Percentiles rank a stretch among this genome's conserved stretches.
These are phyloP conservation scores for Brienomyrus longianalis DNA, from an alignment of 2,113 vertebrate species.

Conservation along the genomic window DNA sequence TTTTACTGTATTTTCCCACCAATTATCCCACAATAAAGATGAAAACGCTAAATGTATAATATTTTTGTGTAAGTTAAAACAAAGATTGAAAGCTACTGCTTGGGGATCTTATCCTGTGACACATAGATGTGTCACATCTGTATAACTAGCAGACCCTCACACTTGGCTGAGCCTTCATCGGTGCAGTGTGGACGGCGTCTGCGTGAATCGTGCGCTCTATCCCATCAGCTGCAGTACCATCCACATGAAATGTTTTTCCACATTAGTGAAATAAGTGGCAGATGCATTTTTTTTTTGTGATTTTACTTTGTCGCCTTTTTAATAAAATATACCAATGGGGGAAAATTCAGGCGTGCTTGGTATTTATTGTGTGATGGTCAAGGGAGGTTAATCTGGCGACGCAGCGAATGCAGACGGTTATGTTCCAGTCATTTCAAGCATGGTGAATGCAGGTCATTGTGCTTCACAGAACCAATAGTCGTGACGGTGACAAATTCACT, in stretches of 20 bases:
- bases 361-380: slow-evolving; percentile 1
- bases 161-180: slow-evolving; percentile 74
- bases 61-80: slow-evolving; percentile 17
- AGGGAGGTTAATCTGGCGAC: background rate
- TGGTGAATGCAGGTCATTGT: slow-evolving; percentile 4
- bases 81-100: slow-evolving; percentile 4
- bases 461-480: background rate
- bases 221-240: slow-evolving; percentile 57
- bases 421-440: background rate
- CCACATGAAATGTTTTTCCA: slow-evolving; percentile 72
- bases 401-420: background rate
- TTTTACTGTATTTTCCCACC: slow-evolving; percentile 4
- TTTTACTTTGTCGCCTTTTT: slow-evolving; percentile 22
- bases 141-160: background rate
- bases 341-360: background rate
- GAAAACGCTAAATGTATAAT: slow-evolving; percentile 14
- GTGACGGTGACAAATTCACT: background rate
- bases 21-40: background rate
- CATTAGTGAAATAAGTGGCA: slow-evolving; percentile 73
- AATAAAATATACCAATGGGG: slow-evolving; percentile 23
- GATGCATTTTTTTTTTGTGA: slow-evolving; percentile 51
- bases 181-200: slow-evolving; percentile 57
- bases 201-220: slow-evolving; percentile 46
- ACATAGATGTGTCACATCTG: background rate
- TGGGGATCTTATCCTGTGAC: background rate